Evolutionary conservation across 2,797 vertebrate genomes (phyloP).

Genomic region (Erpetoichthys calabaricus): DNA sequence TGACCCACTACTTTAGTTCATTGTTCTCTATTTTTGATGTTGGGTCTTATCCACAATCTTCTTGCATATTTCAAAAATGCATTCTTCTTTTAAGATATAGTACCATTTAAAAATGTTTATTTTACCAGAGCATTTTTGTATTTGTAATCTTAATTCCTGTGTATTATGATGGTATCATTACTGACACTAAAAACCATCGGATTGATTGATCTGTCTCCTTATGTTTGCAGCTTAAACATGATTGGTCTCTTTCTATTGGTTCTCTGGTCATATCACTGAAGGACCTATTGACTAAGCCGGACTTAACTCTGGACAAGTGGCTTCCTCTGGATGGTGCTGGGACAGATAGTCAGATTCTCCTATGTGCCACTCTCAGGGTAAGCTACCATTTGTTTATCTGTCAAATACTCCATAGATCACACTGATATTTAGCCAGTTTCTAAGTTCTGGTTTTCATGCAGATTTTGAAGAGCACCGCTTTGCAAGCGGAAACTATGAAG

Average conservation of each 20-base stretch:
- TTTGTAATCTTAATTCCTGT: too few relatives aligned
- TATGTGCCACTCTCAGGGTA: slow-evolving; percentile 70
- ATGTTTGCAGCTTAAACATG: slow-evolving; percentile 46
- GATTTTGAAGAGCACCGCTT: slow-evolving; percentile 45
- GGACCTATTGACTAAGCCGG: slow-evolving; percentile 53
- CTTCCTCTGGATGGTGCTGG: slow-evolving; percentile 50
- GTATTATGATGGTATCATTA: too few relatives aligned
- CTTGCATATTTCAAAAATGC: too few relatives aligned
- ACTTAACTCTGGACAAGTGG: slow-evolving; percentile 66
- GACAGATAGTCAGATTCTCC: slow-evolving; percentile 60
- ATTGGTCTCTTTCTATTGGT: slow-evolving; percentile 57
- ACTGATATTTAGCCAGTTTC: not conserved
- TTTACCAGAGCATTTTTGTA: too few relatives aligned
- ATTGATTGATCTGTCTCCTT: not conserved
- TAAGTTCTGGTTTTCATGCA: slow-evolving; percentile 16
- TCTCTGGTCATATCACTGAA: slow-evolving; percentile 53
- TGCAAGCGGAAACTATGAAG: slow-evolving; percentile 6
- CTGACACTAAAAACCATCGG: too few relatives aligned
- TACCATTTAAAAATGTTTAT: too few relatives aligned
- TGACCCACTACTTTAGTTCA: too few relatives aligned
- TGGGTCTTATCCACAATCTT: too few relatives aligned
- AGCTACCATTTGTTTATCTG: slow-evolving; percentile 11
- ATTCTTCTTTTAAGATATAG: too few relatives aligned
- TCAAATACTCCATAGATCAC: not conserved
- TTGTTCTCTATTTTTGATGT: too few relatives aligned